Evolutionary conservation across 1,140 invertebrate species (phyloP).

Genomic region (Drosophila oshimai): DNA sequence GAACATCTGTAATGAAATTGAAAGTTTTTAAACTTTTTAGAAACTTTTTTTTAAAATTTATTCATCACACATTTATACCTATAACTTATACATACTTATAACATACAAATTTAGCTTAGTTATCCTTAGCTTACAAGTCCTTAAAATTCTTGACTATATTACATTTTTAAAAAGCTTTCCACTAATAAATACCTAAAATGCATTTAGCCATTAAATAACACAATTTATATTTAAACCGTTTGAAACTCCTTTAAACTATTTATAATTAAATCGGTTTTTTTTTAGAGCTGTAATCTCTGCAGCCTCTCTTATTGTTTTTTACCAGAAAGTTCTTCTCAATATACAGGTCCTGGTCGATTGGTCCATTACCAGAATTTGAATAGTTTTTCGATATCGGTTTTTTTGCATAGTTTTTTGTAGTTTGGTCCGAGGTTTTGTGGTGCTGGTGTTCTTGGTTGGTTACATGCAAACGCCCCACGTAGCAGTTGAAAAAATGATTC

Average conservation of each 20-base stretch:
- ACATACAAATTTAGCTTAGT: no score
- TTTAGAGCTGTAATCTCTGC: neutral
- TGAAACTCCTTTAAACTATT: no score
- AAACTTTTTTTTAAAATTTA: no score
- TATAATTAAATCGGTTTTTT: neutral
- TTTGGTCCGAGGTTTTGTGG: neutral
- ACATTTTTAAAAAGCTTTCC: no score
- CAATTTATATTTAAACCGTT: no score
- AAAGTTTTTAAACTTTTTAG: no score
- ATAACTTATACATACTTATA: no score
- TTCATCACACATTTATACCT: no score
- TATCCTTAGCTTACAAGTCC: no score
- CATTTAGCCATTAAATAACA: no score
- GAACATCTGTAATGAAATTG: conserved; percentile 2
- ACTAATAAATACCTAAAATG: no score
- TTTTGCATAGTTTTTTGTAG: conserved; percentile 8
- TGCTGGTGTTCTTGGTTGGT: neutral
- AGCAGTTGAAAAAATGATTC: conserved; percentile 25
- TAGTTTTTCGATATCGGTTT: conserved; percentile 18
- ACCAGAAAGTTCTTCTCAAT: neutral
- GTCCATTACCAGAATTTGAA: conserved; percentile 32
- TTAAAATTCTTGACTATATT: no score
- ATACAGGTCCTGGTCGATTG: neutral
- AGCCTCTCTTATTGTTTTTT: conserved; percentile 1
- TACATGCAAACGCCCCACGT: conserved; percentile 1